These are phyloP conservation scores for Mungos mungo DNA, from an alignment of 2,113 vertebrate genomes.

Conservation along the genomic window DNA sequence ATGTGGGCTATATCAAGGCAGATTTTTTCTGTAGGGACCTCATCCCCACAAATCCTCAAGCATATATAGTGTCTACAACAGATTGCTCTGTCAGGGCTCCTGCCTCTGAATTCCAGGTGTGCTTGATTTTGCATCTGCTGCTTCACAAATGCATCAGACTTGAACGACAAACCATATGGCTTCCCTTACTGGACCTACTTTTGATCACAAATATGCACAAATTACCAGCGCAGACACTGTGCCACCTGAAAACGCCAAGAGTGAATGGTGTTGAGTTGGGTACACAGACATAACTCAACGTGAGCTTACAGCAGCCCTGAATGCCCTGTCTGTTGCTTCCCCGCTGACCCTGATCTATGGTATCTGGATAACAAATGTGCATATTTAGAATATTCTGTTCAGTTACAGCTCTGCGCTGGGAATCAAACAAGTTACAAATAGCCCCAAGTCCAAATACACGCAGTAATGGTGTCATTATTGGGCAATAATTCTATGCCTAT, in stretches of 20 bases:
- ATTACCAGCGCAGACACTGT: conserved; percentile 31
- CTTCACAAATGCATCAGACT: conserved; percentile 65
- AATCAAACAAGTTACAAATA: conserved; percentile 73
- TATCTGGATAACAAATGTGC: conserved; percentile 71
- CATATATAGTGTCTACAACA: conserved; percentile 57
- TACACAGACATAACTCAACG: conserved; percentile 63
- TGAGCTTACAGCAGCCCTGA: conserved; percentile 57
- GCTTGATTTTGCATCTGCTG: conserved; percentile 76
- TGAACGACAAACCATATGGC: conserved; percentile 75
- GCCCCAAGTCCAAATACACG: conserved; percentile 51
- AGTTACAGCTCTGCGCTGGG: conserved; percentile 54
- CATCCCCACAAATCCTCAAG: conserved; percentile 61
- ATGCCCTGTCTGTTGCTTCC: conserved; percentile 59
- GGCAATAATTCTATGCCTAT: conserved; percentile 73
- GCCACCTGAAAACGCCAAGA: conserved; percentile 61
- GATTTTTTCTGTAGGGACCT: conserved; percentile 61
- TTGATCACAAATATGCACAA: conserved; percentile 64
- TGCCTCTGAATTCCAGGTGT: conserved; percentile 73
- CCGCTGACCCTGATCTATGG: conserved; percentile 72
- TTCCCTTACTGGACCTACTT: conserved; percentile 67
- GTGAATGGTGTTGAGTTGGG: conserved; percentile 59
- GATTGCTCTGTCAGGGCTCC: conserved; percentile 71
- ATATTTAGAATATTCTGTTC: conserved; percentile 66
- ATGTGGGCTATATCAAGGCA: conserved; percentile 51
- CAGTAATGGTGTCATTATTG: conserved; percentile 59